These are phyloP conservation scores for Carcharodon carcharias DNA, from an alignment of 2,797 vertebrate species.

Conservation along the genomic window DNA sequence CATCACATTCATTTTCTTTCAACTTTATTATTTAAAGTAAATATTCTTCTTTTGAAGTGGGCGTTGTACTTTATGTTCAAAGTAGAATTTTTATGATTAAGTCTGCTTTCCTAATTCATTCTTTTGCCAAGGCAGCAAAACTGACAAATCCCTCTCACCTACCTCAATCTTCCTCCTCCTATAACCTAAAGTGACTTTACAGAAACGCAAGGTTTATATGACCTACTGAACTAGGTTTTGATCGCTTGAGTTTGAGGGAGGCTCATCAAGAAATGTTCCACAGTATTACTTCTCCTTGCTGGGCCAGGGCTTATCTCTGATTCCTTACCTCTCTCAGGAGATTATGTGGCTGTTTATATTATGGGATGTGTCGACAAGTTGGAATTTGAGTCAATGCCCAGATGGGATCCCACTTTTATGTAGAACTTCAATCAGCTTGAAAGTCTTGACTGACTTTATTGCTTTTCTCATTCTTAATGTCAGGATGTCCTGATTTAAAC, in stretches of 20 bases:
- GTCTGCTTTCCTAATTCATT: neutral
- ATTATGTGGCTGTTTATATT: neutral
- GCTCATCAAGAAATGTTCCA: neutral
- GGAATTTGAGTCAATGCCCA: neutral
- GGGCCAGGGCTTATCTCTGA: neutral
- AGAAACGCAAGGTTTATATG: neutral
- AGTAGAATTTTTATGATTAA: neutral
- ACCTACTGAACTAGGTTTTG: neutral
- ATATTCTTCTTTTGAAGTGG: neutral
- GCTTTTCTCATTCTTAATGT: neutral
- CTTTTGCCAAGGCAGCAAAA: neutral
- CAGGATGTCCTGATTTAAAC: neutral
- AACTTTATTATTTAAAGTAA: neutral
- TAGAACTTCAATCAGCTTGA: neutral
- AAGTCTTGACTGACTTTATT: neutral
- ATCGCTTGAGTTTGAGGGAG: neutral
- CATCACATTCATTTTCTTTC: conserved; percentile 26
- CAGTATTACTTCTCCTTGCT: neutral
- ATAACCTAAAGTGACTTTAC: neutral
- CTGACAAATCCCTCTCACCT: neutral
- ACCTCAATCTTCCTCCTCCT: too few relatives aligned
- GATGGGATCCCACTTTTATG: neutral
- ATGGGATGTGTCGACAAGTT: neutral
- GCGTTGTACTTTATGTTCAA: neutral
- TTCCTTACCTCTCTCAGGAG: neutral